Conservation (phyloP, 92 coral and sea anemone genomes). For the Palythoa heliodiscus region DNA sequence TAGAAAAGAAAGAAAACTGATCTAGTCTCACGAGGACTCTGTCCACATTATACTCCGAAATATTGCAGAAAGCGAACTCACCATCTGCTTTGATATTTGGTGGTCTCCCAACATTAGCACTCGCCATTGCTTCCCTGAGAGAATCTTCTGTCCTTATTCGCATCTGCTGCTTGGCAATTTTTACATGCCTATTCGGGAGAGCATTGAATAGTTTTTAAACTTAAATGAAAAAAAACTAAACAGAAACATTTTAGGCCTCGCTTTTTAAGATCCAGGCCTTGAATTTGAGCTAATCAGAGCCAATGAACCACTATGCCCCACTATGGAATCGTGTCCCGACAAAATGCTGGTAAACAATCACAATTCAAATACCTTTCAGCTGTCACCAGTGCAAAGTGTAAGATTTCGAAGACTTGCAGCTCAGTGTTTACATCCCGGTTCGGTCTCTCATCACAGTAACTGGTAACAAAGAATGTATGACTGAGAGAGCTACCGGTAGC, state of each 20-base stretch:
- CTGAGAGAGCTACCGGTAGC: constrained; percentile 64
- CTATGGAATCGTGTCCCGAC: no score
- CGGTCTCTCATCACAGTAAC: constrained; percentile 49
- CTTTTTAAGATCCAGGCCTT: no score
- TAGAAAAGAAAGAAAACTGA: no score
- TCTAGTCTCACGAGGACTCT: no score
- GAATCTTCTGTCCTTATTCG: constrained; percentile 17
- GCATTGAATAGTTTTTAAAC: not conserved
- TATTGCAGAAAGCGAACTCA: not conserved
- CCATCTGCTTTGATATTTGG: constrained; percentile 24
- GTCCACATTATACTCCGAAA: not conserved
- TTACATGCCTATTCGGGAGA: constrained; percentile 18
- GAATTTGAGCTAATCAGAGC: no score
- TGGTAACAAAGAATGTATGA: constrained; percentile 62
- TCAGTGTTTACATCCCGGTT: constrained; percentile 53
- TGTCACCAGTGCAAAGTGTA: constrained; percentile 48
- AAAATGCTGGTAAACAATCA: not conserved
- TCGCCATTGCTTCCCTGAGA: constrained; percentile 22
- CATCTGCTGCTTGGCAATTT: constrained; percentile 42
- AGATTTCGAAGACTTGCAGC: constrained; percentile 53
- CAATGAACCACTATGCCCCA: no score
- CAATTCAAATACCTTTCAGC: constrained; percentile 47
- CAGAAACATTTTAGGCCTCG: no score
- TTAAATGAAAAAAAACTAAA: not conserved
- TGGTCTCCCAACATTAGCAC: constrained; percentile 23